Evolutionary conservation across 2,888 invertebrate species (phyloP).

Genomic region (Labia minor): DNA sequence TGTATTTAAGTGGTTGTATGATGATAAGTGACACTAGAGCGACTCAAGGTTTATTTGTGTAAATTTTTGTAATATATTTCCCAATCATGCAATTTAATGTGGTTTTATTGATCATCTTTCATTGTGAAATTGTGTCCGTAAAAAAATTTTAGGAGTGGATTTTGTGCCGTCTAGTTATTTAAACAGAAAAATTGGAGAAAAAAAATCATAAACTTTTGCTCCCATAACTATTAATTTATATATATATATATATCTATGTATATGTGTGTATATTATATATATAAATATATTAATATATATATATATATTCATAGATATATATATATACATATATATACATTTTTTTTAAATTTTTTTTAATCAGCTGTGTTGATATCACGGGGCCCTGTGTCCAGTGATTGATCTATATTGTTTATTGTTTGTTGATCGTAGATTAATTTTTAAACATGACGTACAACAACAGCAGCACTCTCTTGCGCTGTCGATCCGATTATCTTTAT

Average conservation of each 20-base stretch:
- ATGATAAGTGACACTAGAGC: constrained; percentile 25
- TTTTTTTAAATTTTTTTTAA: constrained; percentile 26
- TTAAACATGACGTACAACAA: constrained; percentile 15
- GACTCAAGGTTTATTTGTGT: constrained; percentile 26
- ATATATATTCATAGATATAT: constrained; percentile 23
- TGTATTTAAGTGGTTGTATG: constrained; percentile 27
- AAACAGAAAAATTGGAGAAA: constrained; percentile 20
- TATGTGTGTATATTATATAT: too few species aligned
- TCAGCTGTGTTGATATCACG: constrained; percentile 25
- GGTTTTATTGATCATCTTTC: constrained; percentile 28
- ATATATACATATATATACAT: too few species aligned
- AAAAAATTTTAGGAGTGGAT: constrained; percentile 28
- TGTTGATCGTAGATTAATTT: constrained; percentile 15
- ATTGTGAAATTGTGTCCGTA: constrained; percentile 27
- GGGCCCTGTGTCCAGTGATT: constrained; percentile 24
- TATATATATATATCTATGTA: too few species aligned
- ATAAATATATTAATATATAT: too few species aligned
- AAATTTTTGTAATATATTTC: constrained; percentile 27
- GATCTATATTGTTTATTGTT: constrained; percentile 15
- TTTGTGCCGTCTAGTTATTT: constrained; percentile 27
- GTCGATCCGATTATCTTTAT: constrained; percentile 26
- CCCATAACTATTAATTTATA: constrained; percentile 25
- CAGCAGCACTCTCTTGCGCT: constrained; percentile 21
- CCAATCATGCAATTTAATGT: constrained; percentile 26
- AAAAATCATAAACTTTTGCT: constrained; percentile 26